Base-by-base conservation (phyloP, 2,888 invertebrate species). In the Galerucella calmariensis region DNA sequence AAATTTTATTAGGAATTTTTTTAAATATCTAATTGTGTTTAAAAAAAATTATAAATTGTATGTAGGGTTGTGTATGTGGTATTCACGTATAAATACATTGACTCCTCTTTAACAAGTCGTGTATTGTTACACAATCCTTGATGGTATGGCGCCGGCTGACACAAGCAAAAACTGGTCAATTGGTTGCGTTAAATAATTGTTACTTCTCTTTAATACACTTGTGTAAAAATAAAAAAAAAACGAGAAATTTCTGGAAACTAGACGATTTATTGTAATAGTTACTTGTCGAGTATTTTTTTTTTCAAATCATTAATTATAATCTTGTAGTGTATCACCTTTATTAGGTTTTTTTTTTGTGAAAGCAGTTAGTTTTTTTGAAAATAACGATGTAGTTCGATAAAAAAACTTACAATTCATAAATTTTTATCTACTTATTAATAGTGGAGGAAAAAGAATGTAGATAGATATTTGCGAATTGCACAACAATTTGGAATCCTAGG, bases 1-100 rank as follows among this genome's bases (percentile, higher is more conserved):
- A 69, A 56, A 71, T 73, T 81, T 83, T 82, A 83, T 83, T 20
- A 79, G 81, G 16, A 62, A 51, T 51, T 48, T 14, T 51, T 51
- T 51, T 51, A 14, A 4, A 48, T 27, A 27, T 2, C 27, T 27
- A 27, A 27, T 27, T 41, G 8, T 41, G 1, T 41, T 35, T 0
- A 35, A 35, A 41, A 41, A 41, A 8, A 41, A 35, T 35, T 20
- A 20, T 20, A 20, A 27, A 27, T 3, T 27, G 27, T 27, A 27
- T 27, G 48, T 51, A 51, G 51, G n/a, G 12, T 51, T 51, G 51
- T 51, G 51, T 51, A n/a, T n/a, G n/a, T 16, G 51, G 51, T 51
- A 51, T 51, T 51, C 51, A 14, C 51, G 51, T 51, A 51, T n/a
- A 20, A 0, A n/a, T 8, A 14, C 14, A n/a, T 14, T n/a, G 14